A percentile compares a stretch with the other conserved stretches of the same genome.
Conservation (phyloP, 1,140 invertebrate genomes). For the Papilio polytes region DNA sequence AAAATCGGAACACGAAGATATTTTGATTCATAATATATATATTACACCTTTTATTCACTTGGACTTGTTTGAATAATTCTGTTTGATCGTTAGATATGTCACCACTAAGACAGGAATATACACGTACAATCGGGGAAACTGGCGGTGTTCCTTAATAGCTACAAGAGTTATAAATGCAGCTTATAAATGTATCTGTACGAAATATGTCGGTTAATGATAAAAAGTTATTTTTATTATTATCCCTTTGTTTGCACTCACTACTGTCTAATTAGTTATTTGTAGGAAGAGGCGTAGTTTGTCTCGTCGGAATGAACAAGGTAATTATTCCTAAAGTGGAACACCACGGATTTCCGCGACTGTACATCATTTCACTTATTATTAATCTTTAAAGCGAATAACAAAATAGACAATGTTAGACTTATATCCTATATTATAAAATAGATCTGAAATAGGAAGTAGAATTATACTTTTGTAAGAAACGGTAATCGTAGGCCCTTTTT, state of each 20-base stretch:
- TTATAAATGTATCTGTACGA: no score
- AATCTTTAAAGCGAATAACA: conserved; percentile 54
- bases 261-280: no score
- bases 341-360: background rate
- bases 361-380: conserved; percentile 44
- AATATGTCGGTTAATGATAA: no score
- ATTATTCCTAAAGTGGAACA: no score
- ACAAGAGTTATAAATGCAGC: no score
- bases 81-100: conserved; percentile 1
- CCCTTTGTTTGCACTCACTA: no score
- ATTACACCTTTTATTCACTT: background rate
- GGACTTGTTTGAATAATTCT: background rate
- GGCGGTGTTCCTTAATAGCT: no score
- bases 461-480: conserved; percentile 22
- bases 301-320: no score
- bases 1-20: conserved; percentile 15
- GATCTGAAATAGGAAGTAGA: conserved; percentile 3
- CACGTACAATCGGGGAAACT: no score
- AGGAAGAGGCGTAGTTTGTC: no score
- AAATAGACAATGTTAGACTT: conserved; percentile 54
- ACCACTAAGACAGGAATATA: conserved; percentile 30
- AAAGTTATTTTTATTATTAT: no score
- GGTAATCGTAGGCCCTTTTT: conserved; percentile 31
- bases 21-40: conserved; percentile 1
- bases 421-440: conserved; percentile 43